Base-by-base conservation (phyloP, 2,113 vertebrate genomes). In the Oriolus oriolus region DNA sequence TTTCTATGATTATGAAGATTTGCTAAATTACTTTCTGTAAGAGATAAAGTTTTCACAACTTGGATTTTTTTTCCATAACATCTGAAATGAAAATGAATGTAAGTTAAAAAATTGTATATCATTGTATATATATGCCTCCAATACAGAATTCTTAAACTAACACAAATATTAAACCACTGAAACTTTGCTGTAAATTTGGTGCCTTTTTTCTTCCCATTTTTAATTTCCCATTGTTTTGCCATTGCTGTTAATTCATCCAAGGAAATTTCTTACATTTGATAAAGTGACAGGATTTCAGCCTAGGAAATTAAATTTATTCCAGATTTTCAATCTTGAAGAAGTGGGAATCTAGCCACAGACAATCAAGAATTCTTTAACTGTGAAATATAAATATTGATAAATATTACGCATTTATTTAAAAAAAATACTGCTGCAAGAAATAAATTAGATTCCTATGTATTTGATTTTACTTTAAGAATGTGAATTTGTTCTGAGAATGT, bases 121-220 rank as follows among this genome's bases (percentile, higher is more conserved):
- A 53, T 2, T 17, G 3, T 33, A 41, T 24, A 50, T 16, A 8
- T 54, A 10, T 39, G 10, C 37, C 9, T 68, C 7, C 86, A 33
- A 35, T 13, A 7, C 4, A 49, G n/a, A 93, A 83, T 75, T 71
- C 24, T 28, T 57, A 50, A 64, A 68, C 2, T 42, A 17, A 39
- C 16, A 68, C 3, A 64, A 86, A 50, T 19, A 30, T 50, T 50
- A 59, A 71, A 23, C 3, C 7, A 41, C 10, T 31, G 17, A 44
- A 57, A 66, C 3, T 37, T 82, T 15, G 6, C 2, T 53, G 20
- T 42, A 54, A 81, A 27, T 71, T 42, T 5, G 13, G 3, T 0
- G 0, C 10, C 9, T 47, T 20, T 5, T 28, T 20, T 5, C 24
- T 5, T 6, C 1, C 12, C 3, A 7, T 73, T 82, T 59, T 79